A percentile compares a stretch with the other conserved stretches of the same genome.
Conservation (phyloP, 92 coral and sea anemone species). For the Palythoa heliodiscus region DNA sequence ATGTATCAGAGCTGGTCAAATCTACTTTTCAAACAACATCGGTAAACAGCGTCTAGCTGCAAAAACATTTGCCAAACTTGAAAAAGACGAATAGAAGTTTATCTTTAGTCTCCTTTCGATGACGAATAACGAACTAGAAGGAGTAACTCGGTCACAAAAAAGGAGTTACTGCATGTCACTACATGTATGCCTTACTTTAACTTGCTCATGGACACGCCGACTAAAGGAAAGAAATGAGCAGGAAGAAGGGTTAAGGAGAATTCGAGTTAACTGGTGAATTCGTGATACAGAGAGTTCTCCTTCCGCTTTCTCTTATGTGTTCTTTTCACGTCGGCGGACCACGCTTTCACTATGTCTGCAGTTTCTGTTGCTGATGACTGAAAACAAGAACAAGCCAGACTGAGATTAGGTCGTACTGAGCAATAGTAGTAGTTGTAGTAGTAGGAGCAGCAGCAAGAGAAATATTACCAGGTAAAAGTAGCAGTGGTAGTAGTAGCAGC, state of each 20-base stretch:
- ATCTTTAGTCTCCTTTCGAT: not conserved
- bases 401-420: not conserved
- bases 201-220: not conserved
- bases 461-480: no score
- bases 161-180: not conserved
- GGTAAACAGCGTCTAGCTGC: not conserved
- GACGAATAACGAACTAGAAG: no score
- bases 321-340: slow-evolving; percentile 71
- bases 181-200: not conserved
- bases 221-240: not conserved
- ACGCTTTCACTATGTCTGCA: slow-evolving; percentile 66
- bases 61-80: not conserved
- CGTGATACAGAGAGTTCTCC: slow-evolving; percentile 68
- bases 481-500: no score
- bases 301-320: slow-evolving; percentile 67
- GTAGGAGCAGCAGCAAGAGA: no score
- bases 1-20: no score
- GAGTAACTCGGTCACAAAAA: not conserved
- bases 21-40: not conserved
- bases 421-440: not conserved
- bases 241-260: not conserved
- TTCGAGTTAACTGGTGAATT: slow-evolving; percentile 17
- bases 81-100: not conserved
- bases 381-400: not conserved
- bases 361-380: slow-evolving; percentile 85